Conservation (phyloP, 2,113 vertebrate genomes). For the Hepsetus odoe region DNA sequence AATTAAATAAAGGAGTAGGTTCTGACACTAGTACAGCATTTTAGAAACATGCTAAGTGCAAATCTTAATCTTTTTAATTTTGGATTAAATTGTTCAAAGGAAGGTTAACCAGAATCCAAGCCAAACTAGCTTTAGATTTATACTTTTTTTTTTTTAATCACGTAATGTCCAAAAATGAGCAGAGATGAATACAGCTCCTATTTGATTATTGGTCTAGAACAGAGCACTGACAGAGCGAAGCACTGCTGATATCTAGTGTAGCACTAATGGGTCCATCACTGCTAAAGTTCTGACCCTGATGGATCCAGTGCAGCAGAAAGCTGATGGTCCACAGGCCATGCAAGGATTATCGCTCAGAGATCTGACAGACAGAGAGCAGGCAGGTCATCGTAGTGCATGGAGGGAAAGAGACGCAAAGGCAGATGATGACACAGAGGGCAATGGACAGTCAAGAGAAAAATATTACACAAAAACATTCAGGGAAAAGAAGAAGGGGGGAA, state of each 20-base stretch:
- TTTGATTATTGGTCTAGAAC: neutral
- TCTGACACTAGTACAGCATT: too few relatives aligned
- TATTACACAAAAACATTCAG: neutral
- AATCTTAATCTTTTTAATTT: too few relatives aligned
- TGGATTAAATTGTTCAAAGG: too few relatives aligned
- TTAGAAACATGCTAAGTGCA: too few relatives aligned
- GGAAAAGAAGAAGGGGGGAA: too few relatives aligned
- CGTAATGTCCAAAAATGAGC: neutral
- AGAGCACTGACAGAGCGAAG: neutral
- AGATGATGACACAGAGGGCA: slow-evolving; percentile 47
- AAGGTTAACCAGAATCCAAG: neutral
- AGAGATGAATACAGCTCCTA: neutral
- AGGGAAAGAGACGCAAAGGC: neutral
- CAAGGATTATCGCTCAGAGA: slow-evolving; percentile 1
- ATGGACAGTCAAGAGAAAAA: neutral
- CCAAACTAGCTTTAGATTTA: neutral
- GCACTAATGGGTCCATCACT: neutral
- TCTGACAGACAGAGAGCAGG: neutral
- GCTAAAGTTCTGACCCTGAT: slow-evolving; percentile 1
- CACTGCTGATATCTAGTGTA: neutral
- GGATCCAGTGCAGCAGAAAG: neutral
- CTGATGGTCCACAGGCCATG: neutral
- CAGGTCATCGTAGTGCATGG: slow-evolving; percentile 9
- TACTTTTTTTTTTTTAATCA: neutral
- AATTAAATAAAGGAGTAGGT: too few relatives aligned